Percentiles rank a stretch among this genome's conserved stretches.
Evolutionary conservation across 2,113 vertebrate genomes (phyloP).

Genomic region (Sarotherodon lohbergeri): DNA sequence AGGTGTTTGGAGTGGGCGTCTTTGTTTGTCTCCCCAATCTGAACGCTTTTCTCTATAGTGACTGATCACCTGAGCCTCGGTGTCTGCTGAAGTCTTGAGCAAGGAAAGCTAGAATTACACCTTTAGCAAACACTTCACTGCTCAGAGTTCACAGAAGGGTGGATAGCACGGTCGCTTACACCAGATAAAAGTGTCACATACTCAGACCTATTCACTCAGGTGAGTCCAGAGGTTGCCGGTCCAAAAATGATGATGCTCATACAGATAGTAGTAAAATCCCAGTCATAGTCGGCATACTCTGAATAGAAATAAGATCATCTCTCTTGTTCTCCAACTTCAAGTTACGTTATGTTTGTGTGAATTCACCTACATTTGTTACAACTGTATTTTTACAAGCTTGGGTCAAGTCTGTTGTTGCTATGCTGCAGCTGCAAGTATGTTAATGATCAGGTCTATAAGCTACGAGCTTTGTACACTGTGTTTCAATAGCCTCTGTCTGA

Average conservation of each 20-base stretch:
- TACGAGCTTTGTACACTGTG: neutral
- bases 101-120: slow-evolving; percentile 59
- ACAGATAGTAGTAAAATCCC: neutral
- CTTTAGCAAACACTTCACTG: slow-evolving; percentile 64
- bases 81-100: slow-evolving; percentile 31
- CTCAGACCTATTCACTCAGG: neutral
- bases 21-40: slow-evolving; percentile 68
- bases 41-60: slow-evolving; percentile 38
- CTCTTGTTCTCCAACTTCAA: neutral
- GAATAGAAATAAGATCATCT: neutral
- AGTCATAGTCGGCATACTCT: neutral
- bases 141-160: slow-evolving; percentile 7
- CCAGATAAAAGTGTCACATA: neutral
- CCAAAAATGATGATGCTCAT: neutral
- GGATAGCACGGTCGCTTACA: neutral
- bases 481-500: neutral
- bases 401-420: neutral
- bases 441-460: neutral
- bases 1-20: slow-evolving; percentile 50
- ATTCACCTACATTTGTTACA: neutral
- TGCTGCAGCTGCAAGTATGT: neutral
- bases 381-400: neutral
- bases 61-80: slow-evolving; percentile 60
- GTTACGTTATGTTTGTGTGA: neutral
- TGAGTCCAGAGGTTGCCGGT: neutral